Evolutionary conservation across 2,113 vertebrate species (phyloP).

Genomic region (Nannospalax galili): DNA sequence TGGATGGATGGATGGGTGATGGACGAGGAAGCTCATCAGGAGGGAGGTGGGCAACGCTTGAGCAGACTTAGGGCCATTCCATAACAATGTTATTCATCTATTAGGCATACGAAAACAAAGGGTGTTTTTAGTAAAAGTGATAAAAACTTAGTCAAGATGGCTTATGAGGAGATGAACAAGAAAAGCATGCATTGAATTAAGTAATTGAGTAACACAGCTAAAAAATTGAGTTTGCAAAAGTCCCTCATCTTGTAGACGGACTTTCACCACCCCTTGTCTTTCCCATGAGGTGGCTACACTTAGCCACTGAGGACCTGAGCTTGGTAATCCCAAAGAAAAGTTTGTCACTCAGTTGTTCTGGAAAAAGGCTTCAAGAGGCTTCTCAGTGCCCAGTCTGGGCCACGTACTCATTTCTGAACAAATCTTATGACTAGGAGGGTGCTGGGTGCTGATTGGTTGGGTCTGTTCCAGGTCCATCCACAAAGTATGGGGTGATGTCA

Average conservation of each 20-base stretch:
- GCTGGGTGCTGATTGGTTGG: background rate
- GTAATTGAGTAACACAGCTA: background rate
- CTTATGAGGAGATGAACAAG: background rate
- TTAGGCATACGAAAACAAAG: background rate
- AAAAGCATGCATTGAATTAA: background rate
- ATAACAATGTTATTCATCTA: background rate
- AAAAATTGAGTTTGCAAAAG: constrained; percentile 1
- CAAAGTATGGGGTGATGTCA: background rate
- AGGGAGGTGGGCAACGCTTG: background rate
- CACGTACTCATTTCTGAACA: background rate
- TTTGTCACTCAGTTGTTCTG: background rate
- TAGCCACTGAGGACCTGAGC: background rate
- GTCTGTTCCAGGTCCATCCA: background rate
- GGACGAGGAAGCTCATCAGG: background rate
- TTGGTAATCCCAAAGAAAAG: constrained; percentile 5
- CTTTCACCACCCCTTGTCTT: background rate
- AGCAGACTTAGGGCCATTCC: background rate
- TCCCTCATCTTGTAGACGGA: background rate
- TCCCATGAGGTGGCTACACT: background rate
- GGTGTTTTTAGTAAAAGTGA: constrained; percentile 12
- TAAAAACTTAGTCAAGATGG: constrained; percentile 12
- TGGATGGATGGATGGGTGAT: background rate
- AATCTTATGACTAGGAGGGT: background rate
- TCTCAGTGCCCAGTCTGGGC: background rate
- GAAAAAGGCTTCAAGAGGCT: background rate